phyloP scores from a whole-genome alignment of 2,888 invertebrate species.

The Onthophagus sagittarius region DNA sequence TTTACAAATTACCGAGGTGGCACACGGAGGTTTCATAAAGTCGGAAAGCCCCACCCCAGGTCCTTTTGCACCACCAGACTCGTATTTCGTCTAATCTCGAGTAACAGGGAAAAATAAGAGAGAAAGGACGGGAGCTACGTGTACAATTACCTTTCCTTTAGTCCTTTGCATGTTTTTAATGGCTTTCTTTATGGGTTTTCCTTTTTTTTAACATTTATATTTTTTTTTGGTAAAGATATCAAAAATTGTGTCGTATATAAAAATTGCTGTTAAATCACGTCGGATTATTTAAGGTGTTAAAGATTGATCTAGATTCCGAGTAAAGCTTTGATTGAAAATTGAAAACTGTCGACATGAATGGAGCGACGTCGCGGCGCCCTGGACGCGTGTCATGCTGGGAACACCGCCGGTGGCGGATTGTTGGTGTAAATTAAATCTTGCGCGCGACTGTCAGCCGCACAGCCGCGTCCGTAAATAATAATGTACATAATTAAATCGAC shows the following conservation, averaged over 20 bases:
- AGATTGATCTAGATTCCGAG: background rate
- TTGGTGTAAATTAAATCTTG: conserved; percentile 8
- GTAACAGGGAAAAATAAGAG: background rate
- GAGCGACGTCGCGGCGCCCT: background rate
- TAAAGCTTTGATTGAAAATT: background rate
- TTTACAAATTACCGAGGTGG: background rate
- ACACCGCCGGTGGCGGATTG: background rate
- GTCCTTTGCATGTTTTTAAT: background rate
- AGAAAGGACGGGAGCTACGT: background rate
- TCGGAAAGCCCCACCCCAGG: background rate
- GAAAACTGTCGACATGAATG: background rate
- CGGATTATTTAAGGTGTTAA: background rate
- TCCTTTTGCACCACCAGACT: background rate
- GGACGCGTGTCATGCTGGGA: background rate
- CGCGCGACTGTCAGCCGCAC: conserved; percentile 31
- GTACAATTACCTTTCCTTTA: background rate
- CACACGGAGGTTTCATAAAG: background rate
- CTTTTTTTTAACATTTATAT: background rate
- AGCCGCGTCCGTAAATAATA: conserved; percentile 34
- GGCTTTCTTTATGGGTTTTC: background rate
- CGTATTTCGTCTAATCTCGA: background rate
- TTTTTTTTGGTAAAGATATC: background rate
- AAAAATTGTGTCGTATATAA: background rate
- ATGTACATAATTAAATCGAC: conserved; percentile 34
- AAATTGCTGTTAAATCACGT: background rate